Evolutionary conservation across 2,888 invertebrate genomes (phyloP), one percentile per base, ranked within the genome.

Genomic region (Caenorhabditis imperialis): DNA sequence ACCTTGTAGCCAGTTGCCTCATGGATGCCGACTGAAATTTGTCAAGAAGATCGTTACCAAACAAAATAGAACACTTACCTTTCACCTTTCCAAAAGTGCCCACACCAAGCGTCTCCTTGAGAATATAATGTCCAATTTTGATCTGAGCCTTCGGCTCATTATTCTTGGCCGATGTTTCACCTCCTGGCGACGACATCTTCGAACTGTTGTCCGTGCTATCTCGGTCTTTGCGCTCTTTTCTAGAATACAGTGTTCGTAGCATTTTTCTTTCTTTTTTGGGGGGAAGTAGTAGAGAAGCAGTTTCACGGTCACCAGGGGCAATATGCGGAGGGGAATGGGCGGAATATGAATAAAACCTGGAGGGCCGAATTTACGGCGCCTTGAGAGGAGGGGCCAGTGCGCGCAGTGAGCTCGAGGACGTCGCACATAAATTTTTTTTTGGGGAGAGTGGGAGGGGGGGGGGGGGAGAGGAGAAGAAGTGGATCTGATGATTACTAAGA

Each of bases 41-140:
- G 12, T 53, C 14, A 4, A 14, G 35, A 30, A 7, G 30, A 30
- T 30, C 6, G 10, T 30, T 30, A 30, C 30, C 30, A 20, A 18
- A 42, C n/a, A 4, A 16, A 14, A 5, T 25, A 37, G 12, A 20
- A 23, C 0, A 35, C 57, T 42, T 45, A 92, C 92, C 96, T 91
- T 99, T 99, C 2, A 99, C 99, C 91, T 99, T 99, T 65, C 99
- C 99, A 90, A 99, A 99, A 4, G 99, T 99, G 27, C 99, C 99
- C 37, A 96, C 95, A 37, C 99, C 99, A 44, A 99, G 91, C 2
- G 94, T 94, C 86, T 93, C 92, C 20, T 98, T 97, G 53, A 99
- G 90, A 58, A 95, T 93, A 89, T 99, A 99, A 90, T 98, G 97
- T 0, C 99, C 99, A 88, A 97, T 99, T 60, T 87, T 87, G 57